Evolutionary conservation across 2,888 invertebrate genomes (phyloP).

Genomic region (Zygaena filipendulae): DNA sequence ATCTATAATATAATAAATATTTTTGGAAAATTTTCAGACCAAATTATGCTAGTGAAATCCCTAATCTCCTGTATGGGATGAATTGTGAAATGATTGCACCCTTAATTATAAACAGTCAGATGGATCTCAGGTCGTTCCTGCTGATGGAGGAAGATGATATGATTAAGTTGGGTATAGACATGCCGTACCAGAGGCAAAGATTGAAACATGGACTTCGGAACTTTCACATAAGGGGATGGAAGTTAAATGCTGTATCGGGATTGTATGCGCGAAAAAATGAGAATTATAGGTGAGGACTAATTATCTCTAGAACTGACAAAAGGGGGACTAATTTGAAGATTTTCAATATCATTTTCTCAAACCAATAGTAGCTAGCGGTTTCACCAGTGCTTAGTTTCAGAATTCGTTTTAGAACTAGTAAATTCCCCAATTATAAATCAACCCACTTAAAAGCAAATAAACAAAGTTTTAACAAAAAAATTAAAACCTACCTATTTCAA

Average conservation of each 20-base stretch:
- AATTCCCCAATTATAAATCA: too few relatives aligned
- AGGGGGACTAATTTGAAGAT: not conserved
- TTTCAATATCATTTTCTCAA: constrained; percentile 4
- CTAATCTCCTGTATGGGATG: constrained; percentile 69
- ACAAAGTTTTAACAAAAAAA: too few relatives aligned
- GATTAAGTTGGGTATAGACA: constrained; percentile 62
- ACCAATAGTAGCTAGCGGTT: not conserved
- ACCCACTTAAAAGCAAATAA: too few relatives aligned
- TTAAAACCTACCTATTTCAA: too few relatives aligned
- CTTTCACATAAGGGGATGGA: constrained; percentile 71
- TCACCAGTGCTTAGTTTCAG: too few relatives aligned
- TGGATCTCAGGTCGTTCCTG: constrained; percentile 68
- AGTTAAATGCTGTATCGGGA: constrained; percentile 48
- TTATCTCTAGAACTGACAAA: constrained; percentile 4
- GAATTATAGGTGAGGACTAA: constrained; percentile 48
- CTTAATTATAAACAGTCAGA: constrained; percentile 49
- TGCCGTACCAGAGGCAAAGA: constrained; percentile 70
- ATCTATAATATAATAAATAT: too few relatives aligned
- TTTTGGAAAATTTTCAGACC: constrained; percentile 60
- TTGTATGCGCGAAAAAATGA: constrained; percentile 43
- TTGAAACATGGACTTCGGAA: constrained; percentile 61
- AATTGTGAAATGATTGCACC: constrained; percentile 60
- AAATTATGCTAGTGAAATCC: constrained; percentile 61
- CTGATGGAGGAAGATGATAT: constrained; percentile 68
- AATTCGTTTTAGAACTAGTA: too few relatives aligned